phyloP scores from a whole-genome alignment of 2,888 invertebrate species.

The Linnaemya tessellans region DNA sequence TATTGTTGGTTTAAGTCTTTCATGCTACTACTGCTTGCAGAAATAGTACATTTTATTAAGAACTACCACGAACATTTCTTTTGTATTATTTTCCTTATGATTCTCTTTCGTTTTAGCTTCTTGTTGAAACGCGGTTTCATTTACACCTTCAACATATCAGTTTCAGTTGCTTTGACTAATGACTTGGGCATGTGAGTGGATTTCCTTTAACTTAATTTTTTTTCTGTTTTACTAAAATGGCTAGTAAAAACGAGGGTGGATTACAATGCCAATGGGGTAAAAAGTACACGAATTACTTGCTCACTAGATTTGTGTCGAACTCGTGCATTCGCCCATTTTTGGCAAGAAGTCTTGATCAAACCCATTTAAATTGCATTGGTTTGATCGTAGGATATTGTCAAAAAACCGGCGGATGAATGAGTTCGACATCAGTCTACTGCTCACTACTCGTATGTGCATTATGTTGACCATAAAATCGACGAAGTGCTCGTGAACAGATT shows the following conservation, averaged over 20 bases:
- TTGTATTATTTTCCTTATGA: neutral
- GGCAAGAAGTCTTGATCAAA: too few relatives aligned
- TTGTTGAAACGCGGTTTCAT: conserved; percentile 2
- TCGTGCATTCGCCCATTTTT: too few relatives aligned
- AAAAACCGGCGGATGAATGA: too few relatives aligned
- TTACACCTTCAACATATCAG: conserved; percentile 42
- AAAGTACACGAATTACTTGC: too few relatives aligned
- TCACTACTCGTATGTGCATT: too few relatives aligned
- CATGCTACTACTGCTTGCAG: neutral
- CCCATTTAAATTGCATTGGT: too few relatives aligned
- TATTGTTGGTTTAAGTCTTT: neutral
- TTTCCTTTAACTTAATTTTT: neutral
- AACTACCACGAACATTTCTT: neutral
- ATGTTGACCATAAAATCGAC: too few relatives aligned
- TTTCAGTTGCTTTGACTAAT: conserved; percentile 17
- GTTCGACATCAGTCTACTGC: too few relatives aligned
- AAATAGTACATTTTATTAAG: conserved; percentile 10
- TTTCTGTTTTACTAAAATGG: neutral
- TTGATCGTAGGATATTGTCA: too few relatives aligned
- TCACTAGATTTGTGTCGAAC: too few relatives aligned
- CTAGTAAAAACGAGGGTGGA: neutral
- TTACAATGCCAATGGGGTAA: neutral
- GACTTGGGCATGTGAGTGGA: conserved; percentile 19
- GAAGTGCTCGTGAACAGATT: too few relatives aligned
- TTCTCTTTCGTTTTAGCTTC: conserved; percentile 7